Percentiles rank a stretch among this genome's conserved stretches.
Evolutionary conservation across 2,113 vertebrate genomes (phyloP).

Genomic region (Gallinago media): DNA sequence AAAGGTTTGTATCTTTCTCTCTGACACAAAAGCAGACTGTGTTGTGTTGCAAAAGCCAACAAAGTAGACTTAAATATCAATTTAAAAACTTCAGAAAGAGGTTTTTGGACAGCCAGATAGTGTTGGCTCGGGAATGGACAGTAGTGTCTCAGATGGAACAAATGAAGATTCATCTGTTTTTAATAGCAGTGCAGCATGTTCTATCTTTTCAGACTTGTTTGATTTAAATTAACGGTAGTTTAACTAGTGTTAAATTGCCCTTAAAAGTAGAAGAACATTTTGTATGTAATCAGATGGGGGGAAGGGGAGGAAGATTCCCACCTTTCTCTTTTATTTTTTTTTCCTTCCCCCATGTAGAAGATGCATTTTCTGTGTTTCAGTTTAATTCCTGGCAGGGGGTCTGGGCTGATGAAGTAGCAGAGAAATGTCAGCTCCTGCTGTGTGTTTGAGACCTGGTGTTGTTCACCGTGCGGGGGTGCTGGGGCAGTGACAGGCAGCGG

Average conservation of each 20-base stretch:
- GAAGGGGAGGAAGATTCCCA: background rate
- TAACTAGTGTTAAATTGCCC: constrained; percentile 52
- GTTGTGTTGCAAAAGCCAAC: background rate
- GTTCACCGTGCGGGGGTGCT: background rate
- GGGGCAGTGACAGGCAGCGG: background rate
- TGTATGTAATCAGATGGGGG: background rate
- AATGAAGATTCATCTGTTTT: constrained; percentile 27
- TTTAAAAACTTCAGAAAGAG: background rate
- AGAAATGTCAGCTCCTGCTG: background rate
- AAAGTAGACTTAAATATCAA: background rate
- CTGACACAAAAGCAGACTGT: fast-evolving
- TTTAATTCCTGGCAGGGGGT: constrained; percentile 2
- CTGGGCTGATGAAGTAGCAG: background rate
- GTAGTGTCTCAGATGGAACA: background rate
- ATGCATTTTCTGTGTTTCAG: background rate
- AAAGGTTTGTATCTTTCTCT: background rate
- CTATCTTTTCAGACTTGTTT: background rate
- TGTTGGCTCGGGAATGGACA: background rate
- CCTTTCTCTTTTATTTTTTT: background rate
- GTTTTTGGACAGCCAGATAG: background rate
- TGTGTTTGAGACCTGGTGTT: background rate
- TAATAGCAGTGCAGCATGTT: constrained; percentile 18
- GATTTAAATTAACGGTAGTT: constrained; percentile 42
- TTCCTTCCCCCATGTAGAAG: background rate
- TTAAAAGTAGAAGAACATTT: constrained; percentile 32